Evolutionary conservation across 2,888 invertebrate genomes (phyloP).

Genomic region (Cephus spinipes): DNA sequence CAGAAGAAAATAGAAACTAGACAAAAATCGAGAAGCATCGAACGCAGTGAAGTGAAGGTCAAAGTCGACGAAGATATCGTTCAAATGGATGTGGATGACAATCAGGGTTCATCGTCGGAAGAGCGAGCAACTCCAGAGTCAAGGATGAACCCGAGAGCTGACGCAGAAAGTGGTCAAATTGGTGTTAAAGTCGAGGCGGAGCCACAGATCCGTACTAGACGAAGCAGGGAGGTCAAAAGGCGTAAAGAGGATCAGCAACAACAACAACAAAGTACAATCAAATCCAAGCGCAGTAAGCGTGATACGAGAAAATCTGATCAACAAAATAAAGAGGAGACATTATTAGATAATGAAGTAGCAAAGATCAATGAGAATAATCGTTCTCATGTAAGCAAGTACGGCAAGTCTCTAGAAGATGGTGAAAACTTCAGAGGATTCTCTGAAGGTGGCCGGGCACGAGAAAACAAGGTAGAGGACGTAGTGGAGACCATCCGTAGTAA

Average conservation of each 20-base stretch:
- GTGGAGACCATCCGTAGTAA: slow-evolving; percentile 52
- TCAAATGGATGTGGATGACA: slow-evolving; percentile 4
- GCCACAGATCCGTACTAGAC: slow-evolving; percentile 47
- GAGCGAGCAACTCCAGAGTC: slow-evolving; percentile 24
- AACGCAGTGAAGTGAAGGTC: neutral
- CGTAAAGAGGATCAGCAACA: slow-evolving; percentile 47
- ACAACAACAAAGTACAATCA: slow-evolving; percentile 16
- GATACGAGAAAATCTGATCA: slow-evolving; percentile 44
- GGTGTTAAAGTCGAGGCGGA: slow-evolving; percentile 57
- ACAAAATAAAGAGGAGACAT: slow-evolving; percentile 59
- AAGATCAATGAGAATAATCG: slow-evolving; percentile 62
- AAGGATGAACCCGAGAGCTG: slow-evolving; percentile 45
- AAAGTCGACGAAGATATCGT: slow-evolving; percentile 1
- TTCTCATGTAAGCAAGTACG: slow-evolving; percentile 40
- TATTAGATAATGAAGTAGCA: slow-evolving; percentile 62
- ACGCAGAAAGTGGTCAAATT: slow-evolving; percentile 65
- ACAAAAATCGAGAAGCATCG: slow-evolving; percentile 25
- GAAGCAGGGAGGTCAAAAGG: slow-evolving; percentile 54
- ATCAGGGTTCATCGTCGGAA: slow-evolving; percentile 22
- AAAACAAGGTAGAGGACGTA: slow-evolving; percentile 32
- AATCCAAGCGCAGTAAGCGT: slow-evolving; percentile 31
- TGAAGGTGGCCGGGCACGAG: slow-evolving; percentile 32
- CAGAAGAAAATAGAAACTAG: slow-evolving; percentile 44
- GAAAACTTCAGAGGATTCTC: slow-evolving; percentile 55
- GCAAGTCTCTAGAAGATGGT: slow-evolving; percentile 34